Evolutionary conservation across 2,113 vertebrate species (phyloP).

Genomic region (Gnathonemus longibarbis): DNA sequence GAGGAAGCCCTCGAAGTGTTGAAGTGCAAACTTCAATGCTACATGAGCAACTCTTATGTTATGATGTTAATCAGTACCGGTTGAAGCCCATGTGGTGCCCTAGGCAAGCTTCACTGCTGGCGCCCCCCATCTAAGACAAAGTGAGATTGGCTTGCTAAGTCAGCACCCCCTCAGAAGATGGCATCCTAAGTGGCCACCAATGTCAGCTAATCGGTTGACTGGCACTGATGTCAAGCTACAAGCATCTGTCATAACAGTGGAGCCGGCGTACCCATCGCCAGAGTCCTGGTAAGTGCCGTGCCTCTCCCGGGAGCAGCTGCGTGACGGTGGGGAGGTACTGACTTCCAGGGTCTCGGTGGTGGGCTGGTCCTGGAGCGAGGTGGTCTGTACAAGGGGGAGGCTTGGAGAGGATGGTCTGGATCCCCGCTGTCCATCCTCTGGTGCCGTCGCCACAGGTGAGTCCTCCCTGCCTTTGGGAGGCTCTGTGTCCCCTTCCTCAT

Average conservation of each 20-base stretch:
- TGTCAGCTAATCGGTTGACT: not conserved
- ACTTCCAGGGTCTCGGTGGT: conserved; percentile 41
- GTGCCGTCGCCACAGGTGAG: conserved; percentile 25
- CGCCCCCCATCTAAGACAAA: not conserved
- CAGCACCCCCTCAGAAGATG: not conserved
- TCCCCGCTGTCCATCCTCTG: conserved; percentile 21
- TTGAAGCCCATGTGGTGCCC: not conserved
- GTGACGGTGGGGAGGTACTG: conserved; percentile 40
- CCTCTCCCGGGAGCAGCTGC: conserved; percentile 60
- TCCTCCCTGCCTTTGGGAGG: not conserved
- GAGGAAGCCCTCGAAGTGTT: not conserved
- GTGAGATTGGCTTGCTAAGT: not conserved
- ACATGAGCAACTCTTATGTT: not conserved
- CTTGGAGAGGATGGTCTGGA: conserved; percentile 43
- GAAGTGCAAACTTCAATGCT: not conserved
- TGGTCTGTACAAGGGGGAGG: conserved; percentile 58
- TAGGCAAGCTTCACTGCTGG: not conserved
- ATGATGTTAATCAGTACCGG: not conserved
- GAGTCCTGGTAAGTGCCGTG: conserved; percentile 42
- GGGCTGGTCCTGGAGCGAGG: conserved; percentile 65
- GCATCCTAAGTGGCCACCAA: not conserved
- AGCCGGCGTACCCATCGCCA: conserved; percentile 46
- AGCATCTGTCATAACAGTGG: not conserved
- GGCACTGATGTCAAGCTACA: not conserved
- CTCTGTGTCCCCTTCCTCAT: conserved; percentile 12